A percentile compares a stretch with the other conserved stretches of the same genome.
Evolutionary conservation across 2,113 vertebrate species (phyloP).

Genomic region (Apodemus sylvaticus): DNA sequence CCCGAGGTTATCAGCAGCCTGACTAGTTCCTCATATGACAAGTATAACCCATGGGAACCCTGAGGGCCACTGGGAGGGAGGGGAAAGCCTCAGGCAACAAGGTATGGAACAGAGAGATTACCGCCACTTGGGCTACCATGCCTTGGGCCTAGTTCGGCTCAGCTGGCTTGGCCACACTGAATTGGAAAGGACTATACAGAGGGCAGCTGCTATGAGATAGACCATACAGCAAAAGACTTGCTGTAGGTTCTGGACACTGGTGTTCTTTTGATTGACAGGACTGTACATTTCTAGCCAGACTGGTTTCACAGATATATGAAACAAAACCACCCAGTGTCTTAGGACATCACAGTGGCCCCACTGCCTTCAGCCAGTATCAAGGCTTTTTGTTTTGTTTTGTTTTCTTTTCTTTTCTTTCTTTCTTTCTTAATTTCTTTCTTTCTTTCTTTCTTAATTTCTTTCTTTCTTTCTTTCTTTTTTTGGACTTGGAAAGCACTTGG

Average conservation of each 20-base stretch:
- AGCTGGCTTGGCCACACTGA: background rate
- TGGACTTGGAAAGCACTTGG: background rate
- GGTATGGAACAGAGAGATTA: background rate
- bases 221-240: background rate
- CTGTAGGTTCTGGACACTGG: rapidly evolving
- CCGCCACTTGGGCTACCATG: background rate
- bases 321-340: rapidly evolving
- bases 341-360: background rate
- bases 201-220: background rate
- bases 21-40: background rate
- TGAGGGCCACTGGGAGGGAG: background rate
- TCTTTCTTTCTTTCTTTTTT: background rate
- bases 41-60: background rate
- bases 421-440: too few species aligned
- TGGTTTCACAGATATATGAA: background rate
- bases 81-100: background rate
- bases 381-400: too few species aligned
- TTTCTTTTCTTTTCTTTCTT: too few species aligned
- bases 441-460: too few species aligned
- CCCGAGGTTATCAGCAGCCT: background rate
- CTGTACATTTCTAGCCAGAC: background rate
- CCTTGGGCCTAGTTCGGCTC: background rate
- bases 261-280: background rate
- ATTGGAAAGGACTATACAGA: background rate
- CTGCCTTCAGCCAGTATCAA: background rate